Evolutionary conservation across 2,888 invertebrate species (phyloP), one percentile per base, ranked within the genome.

Genomic region (Catocala fraxini): DNA sequence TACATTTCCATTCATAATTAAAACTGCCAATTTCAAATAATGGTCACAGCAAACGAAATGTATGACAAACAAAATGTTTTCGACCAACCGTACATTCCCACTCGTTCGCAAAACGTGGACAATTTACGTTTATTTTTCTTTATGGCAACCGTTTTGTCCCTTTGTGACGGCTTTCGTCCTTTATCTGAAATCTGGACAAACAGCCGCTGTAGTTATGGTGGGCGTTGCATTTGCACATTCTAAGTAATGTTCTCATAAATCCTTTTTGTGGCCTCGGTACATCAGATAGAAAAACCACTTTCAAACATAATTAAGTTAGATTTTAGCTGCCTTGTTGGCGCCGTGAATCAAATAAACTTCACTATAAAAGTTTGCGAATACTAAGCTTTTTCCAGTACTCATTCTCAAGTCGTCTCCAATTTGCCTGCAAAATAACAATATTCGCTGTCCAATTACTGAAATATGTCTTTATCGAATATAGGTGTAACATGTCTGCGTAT

Each of bases 81-180:
- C 10, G 42, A 9, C 35, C 6, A 6, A 7, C 35, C 35, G 5
- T 42, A 10, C 39, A 39, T 41, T 42, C n/a, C n/a, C 42, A 39
- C 33, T 33, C 45, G 63, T 63, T 56, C 68, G 54, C 63, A 54
- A 73, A 73, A 63, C 49, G 5, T 39, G 47, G 43, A 60, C 54
- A 67, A 61, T 61, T 10, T 48, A 48, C 34, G 33, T 59, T 59
- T 56, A 58, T 68, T 68, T 71, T 68, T 63, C 63, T 68, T 62
- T 64, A 68, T 65, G 52, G 7, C 42, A 46, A 54, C 48, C 56
- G 52, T 64, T 73, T 59, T 61, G 52, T 68, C 57, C 45, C 47
- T 63, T 54, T 59, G 39, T 70, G 41, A 63, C 5, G 51, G 59
- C 46, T 69, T 56, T 46, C 61, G 57, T 59, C 34, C 51, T 62